A percentile compares a stretch with the other conserved stretches of the same genome.
These are phyloP conservation scores for Ephestia elutella DNA, from an alignment of 1,140 invertebrate genomes.

Conservation along the genomic window DNA sequence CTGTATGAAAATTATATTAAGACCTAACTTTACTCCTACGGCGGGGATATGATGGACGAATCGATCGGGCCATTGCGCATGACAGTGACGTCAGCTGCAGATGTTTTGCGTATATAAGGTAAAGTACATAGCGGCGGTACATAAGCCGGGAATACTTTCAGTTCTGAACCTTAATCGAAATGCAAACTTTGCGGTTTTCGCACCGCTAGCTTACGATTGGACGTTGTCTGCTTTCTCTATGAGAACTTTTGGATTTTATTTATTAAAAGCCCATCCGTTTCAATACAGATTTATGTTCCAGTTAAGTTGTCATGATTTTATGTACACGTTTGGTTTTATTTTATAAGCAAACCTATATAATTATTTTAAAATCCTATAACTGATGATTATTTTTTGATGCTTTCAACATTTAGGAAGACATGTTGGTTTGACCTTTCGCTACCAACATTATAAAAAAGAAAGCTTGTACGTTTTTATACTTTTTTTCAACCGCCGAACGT, in stretches of 20 bases:
- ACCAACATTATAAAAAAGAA: too few species aligned
- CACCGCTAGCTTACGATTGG: background rate
- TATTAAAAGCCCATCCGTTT: background rate
- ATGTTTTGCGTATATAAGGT: slow-evolving; percentile 7
- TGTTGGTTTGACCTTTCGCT: too few species aligned
- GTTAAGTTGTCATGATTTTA: too few species aligned
- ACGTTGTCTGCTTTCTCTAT: background rate
- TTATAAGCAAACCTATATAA: too few species aligned
- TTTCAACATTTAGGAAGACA: too few species aligned
- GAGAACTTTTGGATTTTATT: background rate
- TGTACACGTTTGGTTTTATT: too few species aligned
- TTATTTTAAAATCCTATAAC: too few species aligned
- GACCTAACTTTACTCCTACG: background rate
- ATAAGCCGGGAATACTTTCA: slow-evolving; percentile 8
- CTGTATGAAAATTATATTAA: background rate
- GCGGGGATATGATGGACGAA: background rate
- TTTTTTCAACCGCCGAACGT: too few species aligned
- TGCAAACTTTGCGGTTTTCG: background rate
- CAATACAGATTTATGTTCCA: too few species aligned
- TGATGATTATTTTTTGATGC: too few species aligned
- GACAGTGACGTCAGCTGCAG: slow-evolving; percentile 8
- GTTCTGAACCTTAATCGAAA: slow-evolving; percentile 1
- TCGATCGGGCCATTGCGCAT: slow-evolving; percentile 8
- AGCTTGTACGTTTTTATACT: too few species aligned
- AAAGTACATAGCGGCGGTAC: background rate